A percentile compares a stretch with the other conserved stretches of the same genome.
These are phyloP conservation scores for Dasyurus viverrinus DNA, from an alignment of 2,113 vertebrate genomes.

Conservation along the genomic window DNA sequence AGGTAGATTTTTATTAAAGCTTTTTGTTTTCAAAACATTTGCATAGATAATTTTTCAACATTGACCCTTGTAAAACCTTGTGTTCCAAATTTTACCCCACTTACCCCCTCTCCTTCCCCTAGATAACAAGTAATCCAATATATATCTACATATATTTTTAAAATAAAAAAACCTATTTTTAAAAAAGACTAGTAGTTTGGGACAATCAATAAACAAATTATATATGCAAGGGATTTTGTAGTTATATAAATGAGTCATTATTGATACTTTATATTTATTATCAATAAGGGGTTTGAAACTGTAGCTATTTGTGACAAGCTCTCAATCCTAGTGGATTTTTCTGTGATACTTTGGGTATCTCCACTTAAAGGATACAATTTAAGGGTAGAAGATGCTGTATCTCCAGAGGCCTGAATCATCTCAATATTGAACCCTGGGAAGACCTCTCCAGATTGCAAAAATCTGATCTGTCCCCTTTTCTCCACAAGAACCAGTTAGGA, in stretches of 20 bases:
- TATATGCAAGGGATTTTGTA: neutral
- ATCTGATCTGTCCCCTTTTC: neutral
- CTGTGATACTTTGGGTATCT: neutral
- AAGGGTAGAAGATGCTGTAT: neutral
- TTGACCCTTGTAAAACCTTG: too few relatives aligned
- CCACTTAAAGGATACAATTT: neutral
- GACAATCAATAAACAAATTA: neutral
- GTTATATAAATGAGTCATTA: neutral
- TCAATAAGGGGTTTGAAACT: neutral
- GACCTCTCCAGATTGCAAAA: neutral
- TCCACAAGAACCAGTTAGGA: neutral
- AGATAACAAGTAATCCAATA: too few relatives aligned
- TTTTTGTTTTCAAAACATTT: too few relatives aligned
- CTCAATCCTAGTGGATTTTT: neutral
- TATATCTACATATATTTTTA: too few relatives aligned
- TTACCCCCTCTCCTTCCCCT: too few relatives aligned
- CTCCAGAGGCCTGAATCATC: neutral
- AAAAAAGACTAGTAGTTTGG: neutral
- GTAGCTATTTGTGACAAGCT: neutral
- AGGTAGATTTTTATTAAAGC: too few relatives aligned
- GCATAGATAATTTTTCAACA: too few relatives aligned
- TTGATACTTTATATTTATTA: neutral
- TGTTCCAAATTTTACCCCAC: too few relatives aligned
- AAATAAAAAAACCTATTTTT: too few relatives aligned
- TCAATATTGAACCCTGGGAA: neutral